Conservation (phyloP, 2,888 invertebrate species). For the Ectemnius lituratus region DNA sequence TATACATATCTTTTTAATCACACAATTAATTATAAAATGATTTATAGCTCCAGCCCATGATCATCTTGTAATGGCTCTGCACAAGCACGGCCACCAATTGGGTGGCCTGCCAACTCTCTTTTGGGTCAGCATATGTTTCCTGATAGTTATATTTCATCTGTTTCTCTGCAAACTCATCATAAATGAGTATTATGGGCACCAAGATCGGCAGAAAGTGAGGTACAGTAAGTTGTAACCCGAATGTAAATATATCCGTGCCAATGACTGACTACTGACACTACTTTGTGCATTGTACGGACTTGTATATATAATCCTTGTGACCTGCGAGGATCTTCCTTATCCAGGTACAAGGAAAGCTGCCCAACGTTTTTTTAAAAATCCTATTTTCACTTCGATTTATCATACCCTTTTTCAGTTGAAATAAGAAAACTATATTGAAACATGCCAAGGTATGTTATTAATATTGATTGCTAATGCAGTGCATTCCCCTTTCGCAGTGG, state of each 20-base stretch:
- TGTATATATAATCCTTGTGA: no score
- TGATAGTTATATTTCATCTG: slow-evolving; percentile 94
- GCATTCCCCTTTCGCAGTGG: no score
- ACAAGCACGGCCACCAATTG: slow-evolving; percentile 93
- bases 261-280: no score
- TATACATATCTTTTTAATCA: not conserved
- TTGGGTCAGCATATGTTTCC: slow-evolving; percentile 93
- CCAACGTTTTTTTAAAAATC: no score
- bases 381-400: no score
- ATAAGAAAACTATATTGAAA: no score
- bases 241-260: slow-evolving; percentile 4
- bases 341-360: no score
- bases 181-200: slow-evolving; percentile 82
- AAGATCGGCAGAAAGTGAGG: slow-evolving; percentile 84
- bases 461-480: no score
- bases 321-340: no score
- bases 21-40: not conserved
- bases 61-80: slow-evolving; percentile 92
- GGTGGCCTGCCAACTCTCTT: slow-evolving; percentile 94
- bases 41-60: slow-evolving; percentile 91
- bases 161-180: slow-evolving; percentile 92
- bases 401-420: no score
- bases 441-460: no score
- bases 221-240: slow-evolving; percentile 84
- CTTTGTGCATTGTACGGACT: no score